phyloP scores from a whole-genome alignment of 2,888 invertebrate species.

The Cyaniris semiargus region DNA sequence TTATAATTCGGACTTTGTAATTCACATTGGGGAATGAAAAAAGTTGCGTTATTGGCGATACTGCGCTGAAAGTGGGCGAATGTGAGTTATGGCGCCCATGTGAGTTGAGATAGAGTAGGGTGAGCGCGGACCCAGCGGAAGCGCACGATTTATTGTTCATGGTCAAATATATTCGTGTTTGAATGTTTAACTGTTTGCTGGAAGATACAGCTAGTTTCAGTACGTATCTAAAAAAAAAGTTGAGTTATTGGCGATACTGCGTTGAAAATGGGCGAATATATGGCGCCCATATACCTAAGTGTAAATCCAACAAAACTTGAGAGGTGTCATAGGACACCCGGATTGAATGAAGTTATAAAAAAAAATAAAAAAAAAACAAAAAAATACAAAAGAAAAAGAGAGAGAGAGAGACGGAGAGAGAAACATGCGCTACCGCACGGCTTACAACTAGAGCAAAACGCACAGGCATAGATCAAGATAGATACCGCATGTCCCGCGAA shows the following conservation, averaged over 20 bases:
- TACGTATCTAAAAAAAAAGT: neutral
- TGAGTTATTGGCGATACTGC: neutral
- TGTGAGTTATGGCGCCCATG: slow-evolving; percentile 22
- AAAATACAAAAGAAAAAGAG: too few species aligned
- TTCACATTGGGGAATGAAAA: slow-evolving; percentile 54
- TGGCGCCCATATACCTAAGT: too few species aligned
- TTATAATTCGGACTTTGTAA: slow-evolving; percentile 55
- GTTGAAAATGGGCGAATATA: too few species aligned
- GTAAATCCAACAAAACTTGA: too few species aligned
- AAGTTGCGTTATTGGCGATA: slow-evolving; percentile 68
- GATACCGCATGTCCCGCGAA: too few species aligned
- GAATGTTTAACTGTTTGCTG: neutral
- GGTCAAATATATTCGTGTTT: neutral
- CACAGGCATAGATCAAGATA: too few species aligned
- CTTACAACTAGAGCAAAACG: too few species aligned
- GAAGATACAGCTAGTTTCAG: neutral
- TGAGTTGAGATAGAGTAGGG: slow-evolving; percentile 36
- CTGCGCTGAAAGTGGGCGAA: slow-evolving; percentile 52
- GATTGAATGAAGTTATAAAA: too few species aligned
- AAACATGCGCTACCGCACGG: too few species aligned
- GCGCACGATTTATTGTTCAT: neutral
- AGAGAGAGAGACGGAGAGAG: too few species aligned
- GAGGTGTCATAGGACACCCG: too few species aligned
- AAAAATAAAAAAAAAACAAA: too few species aligned
- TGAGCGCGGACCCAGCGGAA: slow-evolving; percentile 34